Base-by-base conservation (phyloP, 1,140 invertebrate species). In the Trichonephila clavata region DNA sequence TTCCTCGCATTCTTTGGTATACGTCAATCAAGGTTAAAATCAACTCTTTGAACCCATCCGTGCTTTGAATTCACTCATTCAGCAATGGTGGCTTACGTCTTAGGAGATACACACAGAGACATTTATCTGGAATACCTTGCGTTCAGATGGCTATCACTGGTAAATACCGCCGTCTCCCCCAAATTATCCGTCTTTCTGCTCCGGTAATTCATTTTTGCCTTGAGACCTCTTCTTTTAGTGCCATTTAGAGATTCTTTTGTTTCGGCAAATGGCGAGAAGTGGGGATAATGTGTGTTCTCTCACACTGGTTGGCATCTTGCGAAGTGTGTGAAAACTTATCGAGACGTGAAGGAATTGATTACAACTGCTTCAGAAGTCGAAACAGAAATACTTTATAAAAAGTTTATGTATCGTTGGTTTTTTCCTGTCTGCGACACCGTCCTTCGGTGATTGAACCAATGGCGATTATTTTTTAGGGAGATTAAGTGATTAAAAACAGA, bases 161-260 rank as follows among this genome's bases (percentile, higher is more conserved):
- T 21, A 65, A 87, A 86, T 87, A 27, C 27, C 63, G 27, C 86
- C 50, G 21, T 83, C 50, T 59, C 81, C 59, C 81, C 27, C 71
- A 77, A 77, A 77, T 77, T 32, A 39, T 77, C 57, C 24, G 83
- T 32, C 71, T 90, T 90, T 80, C 39, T 90, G 89, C 89, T 81
- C 71, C 89, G 89, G 43, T 90, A 90, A 81, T 27, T 90, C 57
- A 43, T 32, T 89, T 89, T 43, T 43, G 87, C 65, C 87, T 24
- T 89, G 87, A 71, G 63, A 89, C 65, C 39, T 71, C 27, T 89
- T 68, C 71, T 50, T 20, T n/a, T 89, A 27, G 87, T 20, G 43
- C 61, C 89, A 81, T 90, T 90, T 60, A 68, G 21, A 80, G 57
- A 90, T 80, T 90, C 68, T 60, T 90, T 90, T 80, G 68, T 90